Evolutionary conservation across 2,888 invertebrate genomes (phyloP).

Genomic region (Acanthosepion lycidas): DNA sequence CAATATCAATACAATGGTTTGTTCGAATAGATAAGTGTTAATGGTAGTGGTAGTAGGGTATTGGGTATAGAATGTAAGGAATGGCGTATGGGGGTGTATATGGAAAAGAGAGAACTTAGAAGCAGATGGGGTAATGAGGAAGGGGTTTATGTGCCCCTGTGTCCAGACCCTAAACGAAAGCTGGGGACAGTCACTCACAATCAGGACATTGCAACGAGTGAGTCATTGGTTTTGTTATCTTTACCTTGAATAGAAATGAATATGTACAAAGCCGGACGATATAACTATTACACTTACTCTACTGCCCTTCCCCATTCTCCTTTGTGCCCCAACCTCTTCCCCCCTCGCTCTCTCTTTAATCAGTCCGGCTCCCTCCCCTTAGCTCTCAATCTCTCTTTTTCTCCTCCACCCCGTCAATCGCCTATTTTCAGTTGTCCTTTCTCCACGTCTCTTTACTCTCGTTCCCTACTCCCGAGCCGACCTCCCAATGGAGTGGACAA

Average conservation of each 20-base stretch:
- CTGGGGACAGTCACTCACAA: conserved; percentile 13
- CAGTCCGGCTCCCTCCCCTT: not conserved
- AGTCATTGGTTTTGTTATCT: not conserved
- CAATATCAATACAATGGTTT: not conserved
- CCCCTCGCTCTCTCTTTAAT: not conserved
- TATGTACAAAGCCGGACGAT: not conserved
- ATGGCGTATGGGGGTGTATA: not conserved
- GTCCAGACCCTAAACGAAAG: conserved; percentile 33
- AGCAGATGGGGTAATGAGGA: not conserved
- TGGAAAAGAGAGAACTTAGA: not conserved
- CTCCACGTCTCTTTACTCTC: not conserved
- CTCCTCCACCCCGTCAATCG: too few relatives aligned
- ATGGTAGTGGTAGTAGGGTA: not conserved
- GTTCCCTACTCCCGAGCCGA: not conserved
- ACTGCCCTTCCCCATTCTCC: not conserved
- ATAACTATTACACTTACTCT: conserved; percentile 33
- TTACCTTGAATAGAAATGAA: not conserved
- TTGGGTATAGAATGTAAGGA: not conserved
- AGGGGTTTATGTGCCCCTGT: not conserved
- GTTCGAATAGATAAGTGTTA: not conserved
- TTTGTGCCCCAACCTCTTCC: not conserved
- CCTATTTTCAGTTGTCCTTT: too few relatives aligned
- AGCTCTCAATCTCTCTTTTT: not conserved
- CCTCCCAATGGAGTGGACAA: conserved; percentile 23
- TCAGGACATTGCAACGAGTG: conserved; percentile 33